Evolutionary conservation across 1,140 invertebrate species (phyloP), one percentile per base, ranked within the genome.

Genomic region (Cotesia vestalis): DNA sequence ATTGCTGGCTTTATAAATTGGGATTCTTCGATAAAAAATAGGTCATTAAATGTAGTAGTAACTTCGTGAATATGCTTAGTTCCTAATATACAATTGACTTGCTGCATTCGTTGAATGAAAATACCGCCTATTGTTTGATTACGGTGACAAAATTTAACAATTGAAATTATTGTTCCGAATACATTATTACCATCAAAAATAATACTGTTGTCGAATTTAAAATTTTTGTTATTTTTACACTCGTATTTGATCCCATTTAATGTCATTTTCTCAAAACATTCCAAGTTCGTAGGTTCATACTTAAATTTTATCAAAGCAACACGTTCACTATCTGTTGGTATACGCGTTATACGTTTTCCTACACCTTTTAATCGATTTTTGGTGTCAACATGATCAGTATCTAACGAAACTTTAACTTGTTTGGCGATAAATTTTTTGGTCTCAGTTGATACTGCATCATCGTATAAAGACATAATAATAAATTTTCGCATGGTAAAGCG

Each of bases 401-500:
- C 9, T 12, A 20, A 3, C 20, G 38, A 9, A 9, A 66, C 11
- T 9, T 51, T 20, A 1, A 66, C 0, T 17, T 2, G 11, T 66
- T 66, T 66, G 0, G 38, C 40, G 9, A 66, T 34, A 52, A 51
- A 66, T 8, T 53, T 52, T 20, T 8, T 20, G n/a, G 64, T 52
- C 20, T 66, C 64, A 9, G 4, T 2, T 5, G 64, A 66, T 9
- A 66, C 6, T 8, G 40, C 12, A 3, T 66, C 17, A 20, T 66
- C 64, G n/a, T 52, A n/a, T 5, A 55, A 55, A n/a, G 53, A 8
- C 3, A 12, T 64, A 2, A 40, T 46, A 53, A 76, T 60, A 35
- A 38, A 75, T 52, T 75, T 72, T 36, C 35, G 52, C 62, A 73
- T 76, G 0, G 67, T 17, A 64, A 73, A 73, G 35, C 71, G 59